Base-by-base conservation (phyloP, 2,888 invertebrate species). In the Drosophila borealis region DNA sequence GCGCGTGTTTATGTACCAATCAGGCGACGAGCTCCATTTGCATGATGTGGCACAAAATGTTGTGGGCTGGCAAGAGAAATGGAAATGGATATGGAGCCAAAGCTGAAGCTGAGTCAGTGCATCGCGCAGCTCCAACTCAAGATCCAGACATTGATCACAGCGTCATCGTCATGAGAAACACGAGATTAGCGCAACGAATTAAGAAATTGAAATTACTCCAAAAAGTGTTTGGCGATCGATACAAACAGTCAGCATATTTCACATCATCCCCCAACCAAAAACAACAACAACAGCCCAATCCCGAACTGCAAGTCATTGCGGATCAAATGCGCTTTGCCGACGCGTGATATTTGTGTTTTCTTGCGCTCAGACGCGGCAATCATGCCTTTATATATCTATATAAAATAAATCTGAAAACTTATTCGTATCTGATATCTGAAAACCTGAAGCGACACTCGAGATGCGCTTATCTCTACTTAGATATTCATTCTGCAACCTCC, bases 121-220 rank as follows among this genome's bases (percentile, higher is more conserved):
- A 75, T 55, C 59, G 42, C 21, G 71, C 63, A 63, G 56, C 51
- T 65, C 21, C 37, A 50, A 59, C 70, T 64, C 51, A 46, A 76
- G 59, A 76, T 78, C 61, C 64, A 55, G 78, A 76, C 78, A 65
- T 70, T 67, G 81, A 77, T 65, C 78, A 56, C 74, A 83, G 74
- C 78, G 78, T 78, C 75, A 73, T 73, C 76, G 79, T 81, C 84
- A 87, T 82, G 88, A 85, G 88, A 84, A 82, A 83, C 69, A 82
- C 80, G 72, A 90, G 90, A 90, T 90, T 90, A 90, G 89, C 90
- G 90, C 88, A 90, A 90, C 90, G 90, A 90, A 90, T 90, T 80
- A 78, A 86, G 79, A 90, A 88, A 90, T 89, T 89, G 89, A 89
- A 89, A 90, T 86, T 81, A 84, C 89, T 89, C 81, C 74, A 89